A percentile compares a stretch with the other conserved stretches of the same genome.
These are phyloP conservation scores for Microctonus brassicae DNA, from an alignment of 2,888 invertebrate genomes.

Conservation along the genomic window DNA sequence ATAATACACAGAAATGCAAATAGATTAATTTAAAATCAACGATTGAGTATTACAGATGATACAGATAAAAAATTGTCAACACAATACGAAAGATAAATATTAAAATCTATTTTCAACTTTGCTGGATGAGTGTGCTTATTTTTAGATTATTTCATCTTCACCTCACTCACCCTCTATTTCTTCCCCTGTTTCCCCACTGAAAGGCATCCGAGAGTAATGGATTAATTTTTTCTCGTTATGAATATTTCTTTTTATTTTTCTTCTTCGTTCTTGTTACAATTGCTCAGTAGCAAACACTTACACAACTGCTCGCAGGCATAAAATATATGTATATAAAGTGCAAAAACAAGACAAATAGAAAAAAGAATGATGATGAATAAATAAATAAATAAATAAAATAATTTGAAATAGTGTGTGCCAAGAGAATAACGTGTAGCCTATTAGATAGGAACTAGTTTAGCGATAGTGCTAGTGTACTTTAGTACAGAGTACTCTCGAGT, in stretches of 20 bases:
- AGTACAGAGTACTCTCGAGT: background rate
- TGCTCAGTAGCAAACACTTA: background rate
- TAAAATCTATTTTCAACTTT: background rate
- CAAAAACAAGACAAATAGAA: background rate
- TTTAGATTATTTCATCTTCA: too few relatives aligned
- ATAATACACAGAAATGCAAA: background rate
- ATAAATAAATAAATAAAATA: background rate
- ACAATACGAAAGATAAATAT: background rate
- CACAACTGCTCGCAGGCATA: background rate
- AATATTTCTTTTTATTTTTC: background rate
- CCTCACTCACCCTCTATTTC: background rate
- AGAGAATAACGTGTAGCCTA: background rate
- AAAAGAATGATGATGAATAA: background rate
- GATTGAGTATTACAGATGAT: constrained; percentile 14
- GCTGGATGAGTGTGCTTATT: too few relatives aligned
- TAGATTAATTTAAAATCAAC: background rate
- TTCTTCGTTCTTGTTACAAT: background rate
- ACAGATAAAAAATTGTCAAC: constrained; percentile 13
- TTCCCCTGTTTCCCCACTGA: background rate
- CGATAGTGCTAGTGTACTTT: background rate
- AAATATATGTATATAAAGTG: background rate
- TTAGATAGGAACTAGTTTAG: background rate
- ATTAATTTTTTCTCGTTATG: constrained; percentile 22
- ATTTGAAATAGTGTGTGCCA: background rate
- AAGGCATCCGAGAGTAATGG: constrained; percentile 1